phyloP scores from a whole-genome alignment of 2,888 invertebrate genomes.

The Pollenia labialis region DNA sequence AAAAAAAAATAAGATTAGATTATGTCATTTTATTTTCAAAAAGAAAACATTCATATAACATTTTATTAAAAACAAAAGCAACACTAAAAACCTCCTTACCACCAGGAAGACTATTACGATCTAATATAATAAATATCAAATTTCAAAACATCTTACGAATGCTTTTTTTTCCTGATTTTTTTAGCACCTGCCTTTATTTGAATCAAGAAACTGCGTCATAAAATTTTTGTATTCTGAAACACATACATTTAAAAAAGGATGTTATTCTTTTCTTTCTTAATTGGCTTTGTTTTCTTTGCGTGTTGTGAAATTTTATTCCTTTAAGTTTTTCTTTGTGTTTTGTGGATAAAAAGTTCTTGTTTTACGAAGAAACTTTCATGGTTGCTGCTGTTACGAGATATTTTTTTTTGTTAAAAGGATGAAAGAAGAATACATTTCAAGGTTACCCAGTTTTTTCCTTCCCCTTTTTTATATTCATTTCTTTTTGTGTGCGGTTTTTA shows the following conservation, averaged over 20 bases:
- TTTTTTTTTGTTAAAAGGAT: conserved; percentile 33
- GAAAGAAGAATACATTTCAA: conserved; percentile 59
- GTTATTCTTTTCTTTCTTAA: conserved; percentile 1
- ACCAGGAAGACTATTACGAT: conserved; percentile 5
- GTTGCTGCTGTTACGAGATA: conserved; percentile 4
- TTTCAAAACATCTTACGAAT: conserved; percentile 55
- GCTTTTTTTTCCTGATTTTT: conserved; percentile 1
- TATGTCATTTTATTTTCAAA: conserved; percentile 52
- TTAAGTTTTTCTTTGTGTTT: conserved; percentile 13
- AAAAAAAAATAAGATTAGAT: neutral
- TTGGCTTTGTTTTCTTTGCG: conserved; percentile 2
- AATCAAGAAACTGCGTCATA: conserved; percentile 64
- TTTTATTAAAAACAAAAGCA: neutral
- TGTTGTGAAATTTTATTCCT: conserved; percentile 30
- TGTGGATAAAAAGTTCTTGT: conserved; percentile 1
- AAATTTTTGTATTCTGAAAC: neutral
- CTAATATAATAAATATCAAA: conserved; percentile 37
- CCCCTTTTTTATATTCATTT: conserved; percentile 12
- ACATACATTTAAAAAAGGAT: conserved; percentile 21
- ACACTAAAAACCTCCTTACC: neutral
- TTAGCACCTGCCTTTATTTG: conserved; percentile 67
- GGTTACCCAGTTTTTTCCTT: conserved; percentile 70
- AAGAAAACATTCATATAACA: conserved; percentile 2
- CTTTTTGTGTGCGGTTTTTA: conserved; percentile 36
- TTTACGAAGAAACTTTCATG: conserved; percentile 3